Evolutionary conservation across 2,888 invertebrate genomes (phyloP).

Genomic region (Drosophila fungiperda): DNA sequence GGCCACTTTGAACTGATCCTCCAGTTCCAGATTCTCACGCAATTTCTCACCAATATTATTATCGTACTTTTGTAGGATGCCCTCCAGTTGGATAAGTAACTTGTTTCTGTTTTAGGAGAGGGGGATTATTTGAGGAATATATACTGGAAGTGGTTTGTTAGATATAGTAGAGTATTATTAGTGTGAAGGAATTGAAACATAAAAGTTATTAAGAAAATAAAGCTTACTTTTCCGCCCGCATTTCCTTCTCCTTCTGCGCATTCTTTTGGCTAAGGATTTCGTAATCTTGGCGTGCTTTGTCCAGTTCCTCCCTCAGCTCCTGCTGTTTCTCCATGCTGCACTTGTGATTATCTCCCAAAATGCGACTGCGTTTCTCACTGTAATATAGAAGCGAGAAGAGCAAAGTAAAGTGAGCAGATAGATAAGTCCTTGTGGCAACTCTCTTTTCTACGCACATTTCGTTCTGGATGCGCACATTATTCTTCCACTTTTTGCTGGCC

Average conservation of each 20-base stretch:
- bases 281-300: conserved; percentile 59
- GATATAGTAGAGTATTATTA: background rate
- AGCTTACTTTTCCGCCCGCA: conserved; percentile 81
- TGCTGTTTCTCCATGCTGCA: conserved; percentile 72
- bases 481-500: conserved; percentile 64
- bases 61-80: conserved; percentile 82
- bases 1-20: conserved; percentile 68
- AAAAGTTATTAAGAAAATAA: background rate
- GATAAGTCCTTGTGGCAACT: background rate
- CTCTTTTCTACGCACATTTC: conserved; percentile 48
- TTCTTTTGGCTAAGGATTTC: conserved; percentile 66
- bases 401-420: background rate
- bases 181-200: background rate
- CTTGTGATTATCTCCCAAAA: conserved; percentile 68
- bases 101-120: conserved; percentile 70
- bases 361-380: conserved; percentile 76
- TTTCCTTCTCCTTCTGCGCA: conserved; percentile 70
- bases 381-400: background rate
- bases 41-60: conserved; percentile 81
- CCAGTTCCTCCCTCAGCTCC: conserved; percentile 73
- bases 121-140: background rate
- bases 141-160: background rate
- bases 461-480: conserved; percentile 65
- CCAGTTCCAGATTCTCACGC: conserved; percentile 72
- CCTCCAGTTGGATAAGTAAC: conserved; percentile 77